Evolutionary conservation across 2,888 invertebrate genomes (phyloP), one percentile per base, ranked within the genome.

Genomic region (Eubasilissa splendida): DNA sequence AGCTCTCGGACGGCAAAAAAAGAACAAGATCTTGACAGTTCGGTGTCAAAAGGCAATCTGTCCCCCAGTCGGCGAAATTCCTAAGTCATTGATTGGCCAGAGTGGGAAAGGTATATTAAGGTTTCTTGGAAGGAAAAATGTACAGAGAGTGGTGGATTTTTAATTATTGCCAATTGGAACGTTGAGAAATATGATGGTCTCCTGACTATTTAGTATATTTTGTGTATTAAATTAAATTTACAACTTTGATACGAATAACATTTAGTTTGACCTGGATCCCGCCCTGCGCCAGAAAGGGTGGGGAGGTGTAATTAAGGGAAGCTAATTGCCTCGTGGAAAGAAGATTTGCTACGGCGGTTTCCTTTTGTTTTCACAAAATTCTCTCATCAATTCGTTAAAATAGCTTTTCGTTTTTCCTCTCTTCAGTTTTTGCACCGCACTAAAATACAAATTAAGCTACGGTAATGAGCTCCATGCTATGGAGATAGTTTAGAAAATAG

Each of bases 261-360:
- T 22, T 22, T 22, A 58, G n/a, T 4, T 58, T 77, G 74, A 73
- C 74, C 77, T 77, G 52, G 58, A 0, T 56, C 9, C 77, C 65
- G 60, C 31, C 54, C 71, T 77, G 66, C 65, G 73, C 71, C 59
- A 70, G 79, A 54, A 22, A 73, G 79, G 22, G 52, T 10, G 79
- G 76, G 42, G 59, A 31, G 60, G 73, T 58, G 79, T 82, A 82
- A 82, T 82, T 82, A 82, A 77, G 79, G 81, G 73, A 79, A 82
- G 81, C 79, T 82, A 82, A 82, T 82, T 82, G 79, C 81, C 81
- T 76, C 68, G 80, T 71, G 66, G 77, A 76, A 76, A 65, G 56
- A 54, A 58, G 54, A 73, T 56, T 58, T 54, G 58, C 73, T 22
- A 10, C 73, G 31, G 31, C 73, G 73, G n/a, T 68, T 68, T 12